Evolutionary conservation across 2,888 invertebrate species (phyloP), one percentile per base, ranked within the genome.

Genomic region (Erpobdella octoculata): DNA sequence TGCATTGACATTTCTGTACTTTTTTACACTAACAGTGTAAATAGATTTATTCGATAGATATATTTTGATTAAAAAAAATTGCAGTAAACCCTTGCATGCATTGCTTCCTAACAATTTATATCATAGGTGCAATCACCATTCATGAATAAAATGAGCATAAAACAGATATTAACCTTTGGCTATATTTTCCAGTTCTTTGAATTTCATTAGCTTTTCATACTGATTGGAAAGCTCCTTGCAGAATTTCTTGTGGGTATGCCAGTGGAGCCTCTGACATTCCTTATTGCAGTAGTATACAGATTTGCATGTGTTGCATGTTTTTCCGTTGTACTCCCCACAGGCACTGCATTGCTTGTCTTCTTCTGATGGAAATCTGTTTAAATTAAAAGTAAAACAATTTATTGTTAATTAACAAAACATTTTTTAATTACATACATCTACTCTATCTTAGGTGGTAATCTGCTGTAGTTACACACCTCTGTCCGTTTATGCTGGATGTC

Each of bases 241-340:
- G 72, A 79, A 78, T 71, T 80, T 82, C 74, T 86, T 86, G 78
- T 86, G 86, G 8, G 83, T 81, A 41, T 80, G 77, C 86, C 86
- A 87, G 77, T 86, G 95, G 64, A 95, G 85, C 76, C 92, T 88
- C 83, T 98, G 97, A 82, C 98, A 98, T 79, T 91, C 90, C 73
- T 91, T 87, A 83, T 93, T 91, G 84, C 97, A 98, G 82, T 98
- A 98, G 81, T 91, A 89, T 69, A 92, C 92, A 21, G 61, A 86
- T 77, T 92, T 93, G 84, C 97, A 98, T 81, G 91, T 91, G 12
- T 93, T 90, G 83, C 97, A 98, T 82, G 93, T 92, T 81, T 94
- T 95, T 0, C 93, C 92, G 77, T 90, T 77, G 6, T 73, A 68
- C 35, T 71, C 78, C 6, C 79, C 79, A 77, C 83, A 83, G 0